Conservation (phyloP, 2,113 vertebrate species). For the Nestor notabilis region DNA sequence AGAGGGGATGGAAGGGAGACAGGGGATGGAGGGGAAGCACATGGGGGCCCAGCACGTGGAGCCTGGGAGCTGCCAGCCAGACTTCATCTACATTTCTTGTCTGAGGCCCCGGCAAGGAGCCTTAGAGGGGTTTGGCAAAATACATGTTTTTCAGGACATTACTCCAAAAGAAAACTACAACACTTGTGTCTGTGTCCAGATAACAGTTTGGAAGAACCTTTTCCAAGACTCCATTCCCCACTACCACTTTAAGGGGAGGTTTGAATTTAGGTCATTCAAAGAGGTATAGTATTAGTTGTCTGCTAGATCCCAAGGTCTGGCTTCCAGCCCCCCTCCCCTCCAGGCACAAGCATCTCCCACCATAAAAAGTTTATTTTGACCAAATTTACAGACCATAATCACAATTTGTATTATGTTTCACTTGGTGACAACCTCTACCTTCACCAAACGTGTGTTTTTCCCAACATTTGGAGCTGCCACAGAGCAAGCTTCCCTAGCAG, state of each 20-base stretch:
- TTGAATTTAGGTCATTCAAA: background rate
- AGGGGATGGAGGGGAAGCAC: background rate
- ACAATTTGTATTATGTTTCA: rapidly evolving
- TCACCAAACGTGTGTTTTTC: background rate
- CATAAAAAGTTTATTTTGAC: background rate
- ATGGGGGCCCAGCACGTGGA: background rate
- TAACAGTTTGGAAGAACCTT: background rate
- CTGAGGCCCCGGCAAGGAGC: background rate
- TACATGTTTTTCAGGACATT: background rate
- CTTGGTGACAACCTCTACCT: background rate
- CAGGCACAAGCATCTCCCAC: background rate
- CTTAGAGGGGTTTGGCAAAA: background rate
- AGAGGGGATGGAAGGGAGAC: background rate
- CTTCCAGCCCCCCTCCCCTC: constrained; percentile 1
- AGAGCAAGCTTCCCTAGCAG: background rate
- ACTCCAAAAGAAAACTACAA: background rate
- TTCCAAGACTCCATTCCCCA: background rate
- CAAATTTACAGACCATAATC: background rate
- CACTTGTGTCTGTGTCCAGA: rapidly evolving
- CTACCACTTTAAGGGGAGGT: background rate
- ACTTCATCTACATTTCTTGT: background rate
- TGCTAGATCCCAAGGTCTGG: background rate
- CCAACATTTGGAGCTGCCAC: background rate
- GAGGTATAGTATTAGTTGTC: background rate
- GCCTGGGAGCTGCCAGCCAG: constrained; percentile 23